A percentile compares a stretch with the other conserved stretches of the same genome.
These are phyloP conservation scores for Chromis chromis DNA, from an alignment of 2,797 vertebrate genomes.

Conservation along the genomic window DNA sequence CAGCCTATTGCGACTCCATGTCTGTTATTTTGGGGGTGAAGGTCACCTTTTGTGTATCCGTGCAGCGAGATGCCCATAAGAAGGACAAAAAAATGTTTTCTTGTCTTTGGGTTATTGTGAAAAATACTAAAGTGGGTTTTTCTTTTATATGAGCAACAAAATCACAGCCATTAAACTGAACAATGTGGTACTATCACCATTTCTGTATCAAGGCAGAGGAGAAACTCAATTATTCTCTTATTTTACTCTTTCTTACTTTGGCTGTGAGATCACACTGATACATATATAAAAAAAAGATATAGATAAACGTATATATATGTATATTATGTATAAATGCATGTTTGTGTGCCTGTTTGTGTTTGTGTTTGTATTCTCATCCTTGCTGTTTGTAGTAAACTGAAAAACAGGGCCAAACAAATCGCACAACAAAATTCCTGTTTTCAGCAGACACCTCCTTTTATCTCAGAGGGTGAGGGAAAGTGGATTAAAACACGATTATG, in stretches of 20 bases:
- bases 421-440: conserved; percentile 23
- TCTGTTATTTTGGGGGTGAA: conserved; percentile 36
- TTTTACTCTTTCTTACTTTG: neutral
- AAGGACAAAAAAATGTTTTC: conserved; percentile 33
- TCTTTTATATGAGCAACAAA: neutral
- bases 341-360: no score
- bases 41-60: conserved; percentile 47
- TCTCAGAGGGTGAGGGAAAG: conserved; percentile 24
- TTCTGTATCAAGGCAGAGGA: neutral
- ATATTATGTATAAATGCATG: no score
- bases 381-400: conserved; percentile 16
- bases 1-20: conserved; percentile 24
- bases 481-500: conserved; percentile 36
- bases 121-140: conserved; percentile 8
- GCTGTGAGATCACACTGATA: neutral
- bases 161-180: neutral
- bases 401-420: neutral
- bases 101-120: conserved; percentile 9
- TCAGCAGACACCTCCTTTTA: conserved; percentile 10
- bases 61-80: conserved; percentile 14
- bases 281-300: no score
- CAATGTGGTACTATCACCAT: neutral
- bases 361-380: neutral
- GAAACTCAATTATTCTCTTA: neutral
- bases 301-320: no score